Evolutionary conservation across 2,888 invertebrate species (phyloP).

Genomic region (Saturnia pavonia): DNA sequence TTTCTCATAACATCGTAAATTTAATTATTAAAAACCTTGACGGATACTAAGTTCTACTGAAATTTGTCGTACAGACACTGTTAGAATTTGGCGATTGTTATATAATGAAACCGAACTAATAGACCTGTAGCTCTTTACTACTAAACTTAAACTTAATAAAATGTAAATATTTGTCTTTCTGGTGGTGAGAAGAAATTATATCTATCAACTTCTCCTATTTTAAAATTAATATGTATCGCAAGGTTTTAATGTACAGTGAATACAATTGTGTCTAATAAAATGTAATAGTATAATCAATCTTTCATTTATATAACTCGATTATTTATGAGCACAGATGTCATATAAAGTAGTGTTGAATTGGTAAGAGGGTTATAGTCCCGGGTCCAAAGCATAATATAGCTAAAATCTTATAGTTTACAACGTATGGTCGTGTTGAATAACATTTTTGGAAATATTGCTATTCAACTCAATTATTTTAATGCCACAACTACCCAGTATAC

Average conservation of each 20-base stretch:
- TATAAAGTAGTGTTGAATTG: too few relatives aligned
- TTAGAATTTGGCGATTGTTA: constrained; percentile 1
- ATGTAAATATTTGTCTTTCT: constrained; percentile 16
- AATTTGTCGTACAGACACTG: not conserved
- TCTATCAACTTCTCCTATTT: not conserved
- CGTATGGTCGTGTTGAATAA: too few relatives aligned
- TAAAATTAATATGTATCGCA: constrained; percentile 16
- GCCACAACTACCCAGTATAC: too few relatives aligned
- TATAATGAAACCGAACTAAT: not conserved
- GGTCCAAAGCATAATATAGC: too few relatives aligned
- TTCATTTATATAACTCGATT: constrained; percentile 7
- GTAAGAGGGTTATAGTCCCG: too few relatives aligned
- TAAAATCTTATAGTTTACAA: too few relatives aligned
- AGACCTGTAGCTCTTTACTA: not conserved
- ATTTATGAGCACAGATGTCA: not conserved
- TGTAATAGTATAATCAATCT: constrained; percentile 11
- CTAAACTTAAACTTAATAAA: not conserved
- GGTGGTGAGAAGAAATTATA: constrained; percentile 14
- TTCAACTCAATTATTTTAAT: too few relatives aligned
- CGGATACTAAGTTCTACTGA: not conserved
- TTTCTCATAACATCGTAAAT: too few relatives aligned
- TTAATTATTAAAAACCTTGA: too few relatives aligned
- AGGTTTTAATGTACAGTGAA: constrained; percentile 18
- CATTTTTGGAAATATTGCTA: too few relatives aligned
- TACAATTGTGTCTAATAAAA: constrained; percentile 21